A percentile compares a stretch with the other conserved stretches of the same genome.
Conservation (phyloP, 2,888 invertebrate species). For the Achlya flavicornis region DNA sequence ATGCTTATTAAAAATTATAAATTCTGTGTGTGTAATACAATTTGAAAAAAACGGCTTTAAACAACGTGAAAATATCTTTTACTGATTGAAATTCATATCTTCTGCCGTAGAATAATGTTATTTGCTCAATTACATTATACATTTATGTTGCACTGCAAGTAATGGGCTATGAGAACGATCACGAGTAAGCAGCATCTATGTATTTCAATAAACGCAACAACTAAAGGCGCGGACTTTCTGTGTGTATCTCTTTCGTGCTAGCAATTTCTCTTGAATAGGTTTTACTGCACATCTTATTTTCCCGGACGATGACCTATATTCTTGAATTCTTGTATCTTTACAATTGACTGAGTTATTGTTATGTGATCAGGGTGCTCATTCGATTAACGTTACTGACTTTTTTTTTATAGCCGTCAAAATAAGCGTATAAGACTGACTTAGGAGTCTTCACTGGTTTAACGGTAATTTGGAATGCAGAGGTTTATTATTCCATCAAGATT, state of each 20-base stretch:
- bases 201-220: neutral
- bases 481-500: neutral
- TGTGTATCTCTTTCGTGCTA: neutral
- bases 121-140: too few species aligned
- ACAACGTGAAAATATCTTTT: too few species aligned
- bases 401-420: neutral
- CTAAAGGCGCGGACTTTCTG: neutral
- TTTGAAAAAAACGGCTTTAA: too few species aligned
- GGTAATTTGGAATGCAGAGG: neutral
- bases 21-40: too few species aligned
- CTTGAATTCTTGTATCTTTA: conserved; percentile 28
- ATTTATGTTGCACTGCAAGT: too few species aligned
- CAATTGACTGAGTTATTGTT: conserved; percentile 12
- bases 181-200: neutral
- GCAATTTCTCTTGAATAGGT: conserved; percentile 30
- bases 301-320: conserved; percentile 48
- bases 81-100: too few species aligned
- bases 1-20: too few species aligned
- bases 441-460: neutral
- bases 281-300: conserved; percentile 46
- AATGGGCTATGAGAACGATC: too few species aligned
- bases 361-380: neutral
- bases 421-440: neutral
- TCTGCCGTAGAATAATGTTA: too few species aligned
- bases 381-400: neutral